Base-by-base conservation (phyloP, 2,888 invertebrate species). In the Drosophila parthenogenetica region DNA sequence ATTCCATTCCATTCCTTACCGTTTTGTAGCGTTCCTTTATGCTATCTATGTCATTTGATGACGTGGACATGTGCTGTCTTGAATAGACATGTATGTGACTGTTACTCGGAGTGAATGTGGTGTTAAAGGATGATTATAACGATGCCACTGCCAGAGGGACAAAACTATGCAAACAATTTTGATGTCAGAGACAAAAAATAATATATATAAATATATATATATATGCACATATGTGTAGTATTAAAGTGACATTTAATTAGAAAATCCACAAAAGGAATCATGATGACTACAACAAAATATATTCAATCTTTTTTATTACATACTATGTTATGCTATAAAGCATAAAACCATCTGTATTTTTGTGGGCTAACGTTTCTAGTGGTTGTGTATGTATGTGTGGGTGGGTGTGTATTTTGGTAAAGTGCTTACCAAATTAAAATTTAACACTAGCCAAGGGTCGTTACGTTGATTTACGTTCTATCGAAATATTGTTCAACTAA, bases 181-280 rank as follows among this genome's bases (percentile, higher is more conserved):
- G 68, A 78, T 76, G 88, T 86, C 80, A 72, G 43, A 74, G 37
- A 17, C 49, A 57, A 42, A 40, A 19, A 42, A 63, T 4, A 2
- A 19, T 19, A 19, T 19, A 19, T 19, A 19, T 3, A 19, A 2
- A 19, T 3, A 19, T 19, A 19, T 19, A 19, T n/a, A 5, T 22
- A 22, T 22, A 22, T 22, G n/a, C n/a, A n/a, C n/a, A n/a, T n/a
- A n/a, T n/a, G n/a, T n/a, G n/a, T n/a, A n/a, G n/a, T n/a, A n/a
- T n/a, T 70, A 71, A 87, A 74, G 71, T 87, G 85, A 87, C 89
- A 87, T 85, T 85, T 85, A 81, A 85, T 89, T 87, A 89, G 85
- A 85, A 70, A 70, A 66, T 77, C 62, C 71, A 76, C 67, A 67
- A 62, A 68, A 73, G 32, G 49, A n/a, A 59, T 61, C 46, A 50